phyloP scores from a whole-genome alignment of 2,888 invertebrate genomes.

The Drosophila siamana region DNA sequence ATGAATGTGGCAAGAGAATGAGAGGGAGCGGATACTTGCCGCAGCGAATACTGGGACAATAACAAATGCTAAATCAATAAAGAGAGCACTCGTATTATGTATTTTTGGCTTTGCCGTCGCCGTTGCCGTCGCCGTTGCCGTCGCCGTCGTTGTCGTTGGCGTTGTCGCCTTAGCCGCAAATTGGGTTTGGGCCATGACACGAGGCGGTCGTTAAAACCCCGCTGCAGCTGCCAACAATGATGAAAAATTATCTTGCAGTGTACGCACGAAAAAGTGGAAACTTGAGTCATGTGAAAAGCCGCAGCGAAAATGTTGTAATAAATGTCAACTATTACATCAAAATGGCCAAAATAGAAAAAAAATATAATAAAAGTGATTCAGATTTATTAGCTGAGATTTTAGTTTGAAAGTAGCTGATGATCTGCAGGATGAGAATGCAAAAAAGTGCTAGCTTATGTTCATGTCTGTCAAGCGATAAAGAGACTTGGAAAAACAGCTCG shows the following conservation, averaged over 20 bases:
- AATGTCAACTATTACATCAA: constrained; percentile 36
- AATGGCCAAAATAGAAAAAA: constrained; percentile 15
- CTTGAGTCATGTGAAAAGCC: background rate
- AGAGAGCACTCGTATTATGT: background rate
- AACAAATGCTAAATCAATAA: constrained; percentile 71
- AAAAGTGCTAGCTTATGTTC: too few species aligned
- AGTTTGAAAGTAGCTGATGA: background rate
- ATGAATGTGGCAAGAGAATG: background rate
- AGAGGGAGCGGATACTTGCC: background rate
- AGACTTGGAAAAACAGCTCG: too few species aligned
- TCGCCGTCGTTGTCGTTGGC: too few species aligned
- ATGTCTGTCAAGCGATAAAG: too few species aligned
- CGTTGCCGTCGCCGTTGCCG: too few species aligned
- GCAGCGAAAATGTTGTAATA: constrained; percentile 6
- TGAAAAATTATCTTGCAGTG: constrained; percentile 37
- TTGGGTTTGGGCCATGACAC: constrained; percentile 32
- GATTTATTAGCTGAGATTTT: constrained; percentile 12
- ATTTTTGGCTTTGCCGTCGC: background rate
- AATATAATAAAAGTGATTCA: background rate
- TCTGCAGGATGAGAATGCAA: background rate
- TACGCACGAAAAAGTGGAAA: background rate
- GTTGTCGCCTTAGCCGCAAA: constrained; percentile 32
- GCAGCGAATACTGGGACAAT: background rate
- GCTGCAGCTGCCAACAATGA: constrained; percentile 28
- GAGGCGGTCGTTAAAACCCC: constrained; percentile 21